Conservation (phyloP, 2,113 vertebrate species). For the Melospiza melodia region DNA sequence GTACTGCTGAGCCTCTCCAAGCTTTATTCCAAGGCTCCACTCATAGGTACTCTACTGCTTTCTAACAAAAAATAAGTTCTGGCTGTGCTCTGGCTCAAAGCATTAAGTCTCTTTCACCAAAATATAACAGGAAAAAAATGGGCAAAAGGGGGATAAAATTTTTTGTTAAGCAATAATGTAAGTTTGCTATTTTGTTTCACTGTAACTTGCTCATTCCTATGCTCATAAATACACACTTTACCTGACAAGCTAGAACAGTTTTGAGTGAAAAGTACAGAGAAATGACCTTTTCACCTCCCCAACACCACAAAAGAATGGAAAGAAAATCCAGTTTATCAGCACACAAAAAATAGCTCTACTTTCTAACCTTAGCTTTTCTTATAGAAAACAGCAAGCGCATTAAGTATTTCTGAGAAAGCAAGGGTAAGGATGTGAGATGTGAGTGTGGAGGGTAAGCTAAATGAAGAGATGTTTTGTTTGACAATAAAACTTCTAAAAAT, state of each 20-base stretch:
- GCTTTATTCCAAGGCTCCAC: not conserved
- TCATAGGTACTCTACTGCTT: not conserved
- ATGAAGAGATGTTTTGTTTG: not conserved
- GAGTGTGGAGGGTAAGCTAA: not conserved
- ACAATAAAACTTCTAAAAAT: not conserved
- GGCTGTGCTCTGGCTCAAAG: not conserved
- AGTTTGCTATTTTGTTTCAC: not conserved
- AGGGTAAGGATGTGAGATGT: accelerated
- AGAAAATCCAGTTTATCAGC: not conserved
- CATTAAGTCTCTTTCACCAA: not conserved
- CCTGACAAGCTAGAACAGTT: not conserved
- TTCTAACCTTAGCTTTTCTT: not conserved
- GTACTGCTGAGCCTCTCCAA: not conserved
- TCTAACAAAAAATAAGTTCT: not conserved
- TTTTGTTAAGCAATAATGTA: not conserved
- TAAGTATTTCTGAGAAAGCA: not conserved
- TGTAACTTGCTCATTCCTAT: too few relatives aligned
- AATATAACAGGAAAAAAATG: not conserved
- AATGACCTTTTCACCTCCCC: not conserved
- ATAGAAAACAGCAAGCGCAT: not conserved
- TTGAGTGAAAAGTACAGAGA: not conserved
- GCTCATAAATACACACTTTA: not conserved
- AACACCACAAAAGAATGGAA: not conserved
- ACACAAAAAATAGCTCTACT: not conserved
- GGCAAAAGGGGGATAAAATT: not conserved